Base-by-base conservation (phyloP, 2,888 invertebrate species). In the Dryadula phaetusa region DNA sequence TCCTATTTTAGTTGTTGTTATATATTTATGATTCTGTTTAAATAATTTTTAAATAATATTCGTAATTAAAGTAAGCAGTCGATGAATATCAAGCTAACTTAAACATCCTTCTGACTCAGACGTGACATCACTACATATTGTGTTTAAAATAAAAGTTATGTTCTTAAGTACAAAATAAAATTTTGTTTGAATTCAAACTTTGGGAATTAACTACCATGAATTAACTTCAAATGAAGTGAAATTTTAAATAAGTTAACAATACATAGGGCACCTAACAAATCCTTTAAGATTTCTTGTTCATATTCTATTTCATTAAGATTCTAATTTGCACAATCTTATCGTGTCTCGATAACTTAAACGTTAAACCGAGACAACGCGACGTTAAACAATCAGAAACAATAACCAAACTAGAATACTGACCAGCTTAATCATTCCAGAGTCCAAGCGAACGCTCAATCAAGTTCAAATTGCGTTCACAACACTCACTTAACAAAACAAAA, bases 401-500 rank as follows among this genome's bases (percentile, higher is more conserved):
- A 40, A 63, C 32, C 3, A 47, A 54, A 16, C 40, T 42, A 54
- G 56, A 62, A 76, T 72, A 88, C 91, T 87, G 79, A 92, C 92
- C 91, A 92, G 79, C 79, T 91, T 92, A 81, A 92, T 84, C 92
- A 92, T 92, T 82, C 82, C 84, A 79, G 76, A 78, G 79, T 82
- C 81, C 79, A 46, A 76, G 80, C 79, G 82, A 80, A 84, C 82
- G 83, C 80, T 80, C 82, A 83, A 81, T 86, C 84, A 79, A 86
- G 87, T 87, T 85, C 82, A 84, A 88, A 87, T 86, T 85, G 77
- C 83, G 86, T 85, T 82, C 86, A 88, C 86, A 85, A 81, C 82
- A 87, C 88, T 88, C 86, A 88, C 91, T 90, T 88, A 90, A 89
- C 87, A 85, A 83, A 88, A 88, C 89, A 88, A 90, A 65, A 88